phyloP scores from a whole-genome alignment of 2,888 invertebrate genomes.

The Microplitis deprimator region DNA sequence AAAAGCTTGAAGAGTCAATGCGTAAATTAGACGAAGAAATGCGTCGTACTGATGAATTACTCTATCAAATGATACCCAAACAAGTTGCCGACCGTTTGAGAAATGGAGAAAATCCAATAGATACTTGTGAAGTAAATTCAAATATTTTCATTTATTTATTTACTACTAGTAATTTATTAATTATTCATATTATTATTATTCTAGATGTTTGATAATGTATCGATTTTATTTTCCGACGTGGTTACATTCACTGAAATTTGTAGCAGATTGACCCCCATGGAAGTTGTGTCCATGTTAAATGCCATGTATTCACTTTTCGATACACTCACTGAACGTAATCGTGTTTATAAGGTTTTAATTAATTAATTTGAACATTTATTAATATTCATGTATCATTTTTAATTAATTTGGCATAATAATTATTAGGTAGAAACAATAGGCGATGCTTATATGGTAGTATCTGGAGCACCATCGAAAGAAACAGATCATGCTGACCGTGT shows the following conservation, averaged over 20 bases:
- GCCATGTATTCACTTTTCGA: slow-evolving; percentile 99
- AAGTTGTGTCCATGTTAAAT: slow-evolving; percentile 97
- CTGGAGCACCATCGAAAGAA: slow-evolving; percentile 93
- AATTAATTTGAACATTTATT: neutral
- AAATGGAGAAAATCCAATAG: slow-evolving; percentile 95
- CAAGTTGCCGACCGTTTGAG: slow-evolving; percentile 95
- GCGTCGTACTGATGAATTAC: slow-evolving; percentile 92
- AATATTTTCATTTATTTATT: slow-evolving; percentile 3
- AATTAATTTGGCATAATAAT: neutral
- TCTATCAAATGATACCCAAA: slow-evolving; percentile 99
- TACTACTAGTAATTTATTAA: neutral
- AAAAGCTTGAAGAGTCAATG: slow-evolving; percentile 97
- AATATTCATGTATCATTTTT: neutral
- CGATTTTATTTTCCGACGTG: slow-evolving; percentile 97
- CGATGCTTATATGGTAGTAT: slow-evolving; percentile 98
- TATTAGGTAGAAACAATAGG: slow-evolving; percentile 95
- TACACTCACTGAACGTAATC: slow-evolving; percentile 90
- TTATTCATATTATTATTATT: slow-evolving; percentile 40
- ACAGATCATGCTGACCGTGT: slow-evolving; percentile 92
- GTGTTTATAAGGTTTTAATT: slow-evolving; percentile 89
- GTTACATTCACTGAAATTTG: slow-evolving; percentile 98
- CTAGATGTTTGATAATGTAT: slow-evolving; percentile 96
- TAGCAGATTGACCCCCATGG: slow-evolving; percentile 95
- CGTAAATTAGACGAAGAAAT: slow-evolving; percentile 95
- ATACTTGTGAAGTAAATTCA: slow-evolving; percentile 90